These are phyloP conservation scores for Drosophila nr. medialis DNA, from an alignment of 2,888 invertebrate genomes.

Conservation along the genomic window DNA sequence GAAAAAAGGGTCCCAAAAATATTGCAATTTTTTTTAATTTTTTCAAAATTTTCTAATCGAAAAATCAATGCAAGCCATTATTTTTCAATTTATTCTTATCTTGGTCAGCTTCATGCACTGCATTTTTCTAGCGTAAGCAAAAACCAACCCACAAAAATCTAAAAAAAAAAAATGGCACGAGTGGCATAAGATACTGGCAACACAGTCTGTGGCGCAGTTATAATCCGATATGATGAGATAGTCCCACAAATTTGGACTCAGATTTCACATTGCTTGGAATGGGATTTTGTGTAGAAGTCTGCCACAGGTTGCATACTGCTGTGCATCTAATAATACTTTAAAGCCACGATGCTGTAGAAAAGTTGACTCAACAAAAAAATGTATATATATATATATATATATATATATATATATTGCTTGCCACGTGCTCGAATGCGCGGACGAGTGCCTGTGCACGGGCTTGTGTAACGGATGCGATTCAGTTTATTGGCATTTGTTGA, in stretches of 20 bases:
- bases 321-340: background rate
- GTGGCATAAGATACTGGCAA: constrained; percentile 8
- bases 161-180: constrained; percentile 34
- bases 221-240: constrained; percentile 19
- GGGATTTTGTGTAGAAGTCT: constrained; percentile 2
- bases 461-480: constrained; percentile 27
- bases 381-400: too few relatives aligned
- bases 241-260: constrained; percentile 2
- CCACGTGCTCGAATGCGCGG: constrained; percentile 36
- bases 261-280: constrained; percentile 16
- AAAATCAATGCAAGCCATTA: too few relatives aligned
- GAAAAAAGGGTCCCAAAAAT: too few relatives aligned
- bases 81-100: background rate
- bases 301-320: background rate
- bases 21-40: background rate
- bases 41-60: background rate
- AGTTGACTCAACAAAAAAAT: constrained; percentile 27
- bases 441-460: constrained; percentile 9
- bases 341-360: background rate
- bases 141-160: background rate
- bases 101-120: background rate
- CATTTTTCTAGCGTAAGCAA: constrained; percentile 19
- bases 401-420: background rate
- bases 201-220: constrained; percentile 13
- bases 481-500: constrained; percentile 22